Base-by-base conservation (phyloP, 1,140 invertebrate genomes). In the Drosophila serrata region DNA sequence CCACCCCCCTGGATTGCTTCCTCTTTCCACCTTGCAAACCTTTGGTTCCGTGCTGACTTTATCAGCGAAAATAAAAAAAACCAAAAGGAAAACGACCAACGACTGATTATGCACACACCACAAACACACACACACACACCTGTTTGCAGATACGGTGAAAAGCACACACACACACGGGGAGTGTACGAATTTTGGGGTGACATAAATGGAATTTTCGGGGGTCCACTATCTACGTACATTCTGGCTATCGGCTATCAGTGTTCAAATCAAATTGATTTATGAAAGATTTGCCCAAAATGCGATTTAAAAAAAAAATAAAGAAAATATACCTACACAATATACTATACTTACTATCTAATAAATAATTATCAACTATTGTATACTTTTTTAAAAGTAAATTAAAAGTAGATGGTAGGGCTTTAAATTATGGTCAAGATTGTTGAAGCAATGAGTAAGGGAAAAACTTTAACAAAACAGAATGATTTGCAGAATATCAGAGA, bases 181-280 rank as follows among this genome's bases (percentile, higher is more conserved):
- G 37, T 49, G 43, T 65, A 60, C 29, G 17, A 31, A 35, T 42
- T 43, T 29, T 17, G 7, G 17, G 17, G 35, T 45, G 37, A 33
- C 31, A 22, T 33, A 31, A 53, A 19, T 17, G 60, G 61, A 40
- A 68, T 69, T 68, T 60, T 85, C 72, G 65, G 43, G 39, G 24
- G 42, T 43, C 53, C 53, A 48, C 80, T 87, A 84, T 84, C 81
- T 84, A 53, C 68, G 29, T 33, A 37, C 75, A 17, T 53, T 35
- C 31, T 35, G 27, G 48, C 48, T 49, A 49, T 49, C 48, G 51
- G 22, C 46, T 86, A 88, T 90, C 84, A 58, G 37, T 37, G 48
- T 42, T 40, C 37, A 79, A 85, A 88, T 88, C 85, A 79, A 90
- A 90, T 90, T 90, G 85, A 90, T 90, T 90, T 90, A 90, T 90